Evolutionary conservation across 2,113 vertebrate species (phyloP), one percentile per base, ranked within the genome.

Genomic region (Sorex araneus): DNA sequence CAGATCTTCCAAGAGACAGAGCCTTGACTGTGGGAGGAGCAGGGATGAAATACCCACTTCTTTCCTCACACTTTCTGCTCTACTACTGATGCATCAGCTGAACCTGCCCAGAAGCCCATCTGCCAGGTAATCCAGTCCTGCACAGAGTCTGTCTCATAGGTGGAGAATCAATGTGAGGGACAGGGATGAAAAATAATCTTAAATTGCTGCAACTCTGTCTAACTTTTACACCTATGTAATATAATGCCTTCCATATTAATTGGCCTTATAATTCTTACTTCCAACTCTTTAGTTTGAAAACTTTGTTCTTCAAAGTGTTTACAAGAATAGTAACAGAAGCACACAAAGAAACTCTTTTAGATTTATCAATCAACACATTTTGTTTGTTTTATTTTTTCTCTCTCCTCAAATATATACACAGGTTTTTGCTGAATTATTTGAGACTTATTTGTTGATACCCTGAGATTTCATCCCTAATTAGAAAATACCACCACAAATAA

Each of bases 401-500:
- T 60, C 60, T 70, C 45, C 34, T 34, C 34, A 87, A 73, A 78
- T 6, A 89, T 34, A 77, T 13, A 71, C 18, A 85, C 11, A 76
- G 32, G 36, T 73, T 88, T 92, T 71, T 80, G n/a, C 30, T 74
- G 30, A 87, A 32, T 2, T 6, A 50, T 77, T 87, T 83, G 25
- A 86, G 12, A 73, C 18, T 64, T 85, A 45, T 34, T 92, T 93
- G 30, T 57, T 67, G 67, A 75, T 19, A 57, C 60, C 23, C 18
- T 36, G 18, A 66, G 9, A 36, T 11, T 87, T 87, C 71, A 77
- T 69, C 18, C 18, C 27, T 69, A 64, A 78, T 80, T 69, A 60
- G 6, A 92, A 84, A 88, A 73, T 67, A 70, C 74, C 15, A 47
- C 34, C 45, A 76, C n/a, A 84, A 85, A 81, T 73, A 92, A 12